These are phyloP conservation scores for Hyperoplus immaculatus DNA, from an alignment of 2,797 vertebrate genomes.

Conservation along the genomic window DNA sequence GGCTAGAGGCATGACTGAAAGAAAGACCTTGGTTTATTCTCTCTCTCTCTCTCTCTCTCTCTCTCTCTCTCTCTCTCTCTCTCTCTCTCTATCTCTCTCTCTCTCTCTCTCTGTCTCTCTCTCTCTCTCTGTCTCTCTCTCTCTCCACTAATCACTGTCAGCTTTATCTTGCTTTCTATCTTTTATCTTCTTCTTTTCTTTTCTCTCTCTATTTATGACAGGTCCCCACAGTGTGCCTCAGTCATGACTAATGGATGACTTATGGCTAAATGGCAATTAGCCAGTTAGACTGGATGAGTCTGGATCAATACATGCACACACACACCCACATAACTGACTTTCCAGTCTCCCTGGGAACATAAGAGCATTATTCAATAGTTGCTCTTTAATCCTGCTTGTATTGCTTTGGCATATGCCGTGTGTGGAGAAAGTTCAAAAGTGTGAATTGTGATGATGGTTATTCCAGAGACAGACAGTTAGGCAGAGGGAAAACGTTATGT, in stretches of 20 bases:
- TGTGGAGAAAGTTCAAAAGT: constrained; percentile 39
- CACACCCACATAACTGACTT: constrained; percentile 7
- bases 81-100: too few relatives aligned
- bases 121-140: background rate
- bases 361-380: constrained; percentile 58
- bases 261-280: constrained; percentile 79
- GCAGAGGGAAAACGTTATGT: constrained; percentile 35
- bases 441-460: constrained; percentile 6
- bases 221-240: constrained; percentile 72
- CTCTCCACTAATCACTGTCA: constrained; percentile 26
- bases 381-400: constrained; percentile 37
- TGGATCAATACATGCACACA: constrained; percentile 57
- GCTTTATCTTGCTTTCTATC: constrained; percentile 18
- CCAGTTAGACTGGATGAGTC: constrained; percentile 59
- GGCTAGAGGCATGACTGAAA: constrained; percentile 46
- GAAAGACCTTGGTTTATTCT: constrained; percentile 60
- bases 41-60: constrained; percentile 2
- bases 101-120: background rate
- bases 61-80: too few relatives aligned
- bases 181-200: constrained; percentile 24
- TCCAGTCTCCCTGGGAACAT: constrained; percentile 55
- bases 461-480: constrained; percentile 19
- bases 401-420: constrained; percentile 7
- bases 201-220: constrained; percentile 60
- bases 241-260: constrained; percentile 76